A percentile compares a stretch with the other conserved stretches of the same genome.
phyloP scores from a whole-genome alignment of 1,140 invertebrate genomes.

The Leptopilina clavipes region DNA sequence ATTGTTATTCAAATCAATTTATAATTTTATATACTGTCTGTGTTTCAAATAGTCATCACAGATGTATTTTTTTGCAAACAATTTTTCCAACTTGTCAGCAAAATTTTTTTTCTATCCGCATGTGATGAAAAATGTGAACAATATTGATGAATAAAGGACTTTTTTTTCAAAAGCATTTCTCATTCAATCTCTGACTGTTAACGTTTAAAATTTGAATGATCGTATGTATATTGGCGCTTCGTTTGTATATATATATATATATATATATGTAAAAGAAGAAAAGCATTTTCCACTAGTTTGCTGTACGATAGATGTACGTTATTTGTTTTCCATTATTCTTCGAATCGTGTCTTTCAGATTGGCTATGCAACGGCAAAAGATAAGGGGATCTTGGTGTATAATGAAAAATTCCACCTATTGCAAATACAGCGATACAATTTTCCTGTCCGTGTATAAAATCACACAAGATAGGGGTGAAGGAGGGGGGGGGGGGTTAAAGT shows the following conservation, averaged over 20 bases:
- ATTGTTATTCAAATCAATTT: too few species aligned
- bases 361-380: conserved; percentile 1
- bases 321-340: conserved; percentile 29
- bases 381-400: background rate
- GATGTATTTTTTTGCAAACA: too few species aligned
- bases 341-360: background rate
- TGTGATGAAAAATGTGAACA: background rate
- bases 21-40: too few species aligned
- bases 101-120: too few species aligned
- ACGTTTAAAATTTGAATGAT: background rate
- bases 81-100: background rate
- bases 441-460: background rate
- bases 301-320: background rate
- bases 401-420: conserved; percentile 13
- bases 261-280: background rate
- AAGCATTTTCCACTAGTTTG: conserved; percentile 15
- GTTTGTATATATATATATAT: background rate
- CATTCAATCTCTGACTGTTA: background rate
- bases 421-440: conserved; percentile 3
- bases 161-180: background rate
- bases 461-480: too few species aligned
- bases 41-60: too few species aligned
- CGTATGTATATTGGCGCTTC: background rate
- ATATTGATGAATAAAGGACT: background rate
- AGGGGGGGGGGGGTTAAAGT: too few species aligned